Evolutionary conservation across 1,140 invertebrate genomes (phyloP), one percentile per base, ranked within the genome.

Genomic region (Macrobrachium nipponense): DNA sequence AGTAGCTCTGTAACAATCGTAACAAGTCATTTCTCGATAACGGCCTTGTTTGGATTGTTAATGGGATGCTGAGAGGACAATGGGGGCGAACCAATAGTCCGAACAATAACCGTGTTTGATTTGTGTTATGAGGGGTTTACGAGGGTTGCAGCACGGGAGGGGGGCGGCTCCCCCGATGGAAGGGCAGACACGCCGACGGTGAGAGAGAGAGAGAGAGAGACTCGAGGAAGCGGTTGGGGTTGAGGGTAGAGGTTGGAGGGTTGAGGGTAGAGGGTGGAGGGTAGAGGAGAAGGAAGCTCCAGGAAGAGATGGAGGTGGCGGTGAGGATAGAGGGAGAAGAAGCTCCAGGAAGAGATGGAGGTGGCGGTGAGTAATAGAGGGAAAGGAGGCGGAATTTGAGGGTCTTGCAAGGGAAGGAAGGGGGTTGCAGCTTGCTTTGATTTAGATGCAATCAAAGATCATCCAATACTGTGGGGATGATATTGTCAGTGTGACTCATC

Each of bases 21-120:
- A 82, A 82, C 81, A 58, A 82, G 81, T 82, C 75, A 82, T 82
- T 82, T 82, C 81, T 82, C 81, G 72, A 82, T 82, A 82, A 82
- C 81, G 81, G 60, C 72, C 81, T 82, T 82, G 81, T 82, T 82
- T 82, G 81, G 81, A 76, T 82, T 82, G 81, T 82, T 82, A 82
- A 82, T 82, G 64, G 81, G 81, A 82, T 82, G 81, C 51, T 76
- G 58, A 43, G 81, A 82, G 61, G 81, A 82, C 81, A 82, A 82
- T 82, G 51, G 81, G 18, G 79, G 43, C 59, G 20, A 62, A 68
- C 81, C 81, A 82, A 82, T 82, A 62, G 72, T 62, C 70, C 81
- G 60, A 36, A 82, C 81, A 82, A 82, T 82, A 82, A 82, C 81
- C 36, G 15, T 82, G 81, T 82, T 82, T 82, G 81, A 61, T 76